A percentile compares a stretch with the other conserved stretches of the same genome.
Evolutionary conservation across 2,888 invertebrate species (phyloP).

Genomic region (Agonopterix arenella): DNA sequence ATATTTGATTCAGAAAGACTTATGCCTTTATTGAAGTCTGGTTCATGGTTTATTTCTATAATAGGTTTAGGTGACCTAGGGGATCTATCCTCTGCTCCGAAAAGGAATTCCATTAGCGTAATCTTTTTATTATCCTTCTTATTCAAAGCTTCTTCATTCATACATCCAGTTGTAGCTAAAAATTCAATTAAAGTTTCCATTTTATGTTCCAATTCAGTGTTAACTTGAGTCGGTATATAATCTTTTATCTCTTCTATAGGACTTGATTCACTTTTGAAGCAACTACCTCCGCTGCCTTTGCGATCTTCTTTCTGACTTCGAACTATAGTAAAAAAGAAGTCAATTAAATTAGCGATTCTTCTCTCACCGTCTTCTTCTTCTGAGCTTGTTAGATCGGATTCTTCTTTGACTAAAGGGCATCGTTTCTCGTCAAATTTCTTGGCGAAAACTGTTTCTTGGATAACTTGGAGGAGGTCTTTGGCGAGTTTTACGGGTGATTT

Average conservation of each 20-base stretch:
- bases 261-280: conserved; percentile 59
- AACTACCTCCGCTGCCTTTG: conserved; percentile 60
- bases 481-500: conserved; percentile 58
- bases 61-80: conserved; percentile 29
- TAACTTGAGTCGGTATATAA: conserved; percentile 45
- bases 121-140: conserved; percentile 58
- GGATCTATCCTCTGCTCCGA: conserved; percentile 49
- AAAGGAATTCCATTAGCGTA: conserved; percentile 68
- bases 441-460: conserved; percentile 63
- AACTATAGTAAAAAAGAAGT: conserved; percentile 70
- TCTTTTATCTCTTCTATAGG: conserved; percentile 42
- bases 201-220: conserved; percentile 63
- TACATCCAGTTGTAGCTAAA: conserved; percentile 60
- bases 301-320: conserved; percentile 65
- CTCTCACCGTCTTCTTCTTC: conserved; percentile 61
- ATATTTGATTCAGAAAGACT: conserved; percentile 56
- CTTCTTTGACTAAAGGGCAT: conserved; percentile 64
- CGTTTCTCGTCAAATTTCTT: conserved; percentile 52
- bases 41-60: conserved; percentile 43
- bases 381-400: conserved; percentile 55
- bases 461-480: conserved; percentile 60
- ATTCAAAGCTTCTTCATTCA: conserved; percentile 37
- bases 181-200: conserved; percentile 72
- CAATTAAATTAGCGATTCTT: conserved; percentile 64
- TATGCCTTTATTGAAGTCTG: conserved; percentile 33